Evolutionary conservation across 2,113 vertebrate genomes (phyloP).

Genomic region (Ctenomys sociabilis): DNA sequence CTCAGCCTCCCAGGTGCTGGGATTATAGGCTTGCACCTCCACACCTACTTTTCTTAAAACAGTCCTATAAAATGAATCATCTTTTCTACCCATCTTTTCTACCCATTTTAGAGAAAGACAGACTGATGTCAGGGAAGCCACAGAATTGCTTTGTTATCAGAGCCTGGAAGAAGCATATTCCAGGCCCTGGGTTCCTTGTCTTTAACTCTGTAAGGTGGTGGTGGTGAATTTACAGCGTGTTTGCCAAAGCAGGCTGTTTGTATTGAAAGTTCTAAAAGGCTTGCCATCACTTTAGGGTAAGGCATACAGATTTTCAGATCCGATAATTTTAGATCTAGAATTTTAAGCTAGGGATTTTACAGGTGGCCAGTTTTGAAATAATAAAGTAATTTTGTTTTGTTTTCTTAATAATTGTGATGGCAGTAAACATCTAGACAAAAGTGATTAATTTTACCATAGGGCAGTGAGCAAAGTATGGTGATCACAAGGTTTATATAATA

Average conservation of each 20-base stretch:
- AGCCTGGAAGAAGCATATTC: background rate
- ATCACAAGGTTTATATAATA: slow-evolving; percentile 35
- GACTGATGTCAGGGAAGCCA: background rate
- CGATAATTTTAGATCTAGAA: slow-evolving; percentile 51
- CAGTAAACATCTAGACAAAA: background rate
- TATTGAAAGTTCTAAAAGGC: background rate
- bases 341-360: slow-evolving; percentile 43
- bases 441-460: slow-evolving; percentile 2
- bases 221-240: background rate
- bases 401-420: background rate
- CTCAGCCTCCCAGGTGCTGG: background rate
- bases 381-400: slow-evolving; percentile 52
- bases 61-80: background rate
- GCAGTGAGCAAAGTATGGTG: background rate
- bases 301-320: background rate
- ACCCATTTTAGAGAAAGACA: background rate
- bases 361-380: background rate
- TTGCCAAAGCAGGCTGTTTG: background rate
- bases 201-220: background rate
- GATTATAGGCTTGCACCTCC: background rate
- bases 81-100: slow-evolving; percentile 7
- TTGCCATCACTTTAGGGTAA: background rate
- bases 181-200: background rate
- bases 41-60: background rate
- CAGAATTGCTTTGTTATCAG: slow-evolving; percentile 14